Evolutionary conservation across 2,888 invertebrate genomes (phyloP).

Genomic region (Aporophyla lueneburgensis): DNA sequence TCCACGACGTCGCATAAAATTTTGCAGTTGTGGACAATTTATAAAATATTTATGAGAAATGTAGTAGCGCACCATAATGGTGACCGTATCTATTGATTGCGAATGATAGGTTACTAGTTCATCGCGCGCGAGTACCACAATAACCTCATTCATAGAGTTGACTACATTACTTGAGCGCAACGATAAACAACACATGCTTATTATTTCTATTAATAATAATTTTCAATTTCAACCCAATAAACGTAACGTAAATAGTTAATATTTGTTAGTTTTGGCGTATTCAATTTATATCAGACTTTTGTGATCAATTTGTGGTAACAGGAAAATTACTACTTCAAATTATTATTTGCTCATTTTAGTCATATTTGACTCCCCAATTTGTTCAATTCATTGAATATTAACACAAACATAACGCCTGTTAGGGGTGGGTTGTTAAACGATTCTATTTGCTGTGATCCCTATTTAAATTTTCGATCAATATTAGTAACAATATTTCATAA

Average conservation of each 20-base stretch:
- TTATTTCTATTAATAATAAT: constrained; percentile 5
- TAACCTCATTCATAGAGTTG: constrained; percentile 38
- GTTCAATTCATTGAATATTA: constrained; percentile 30
- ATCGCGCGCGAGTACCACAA: constrained; percentile 32
- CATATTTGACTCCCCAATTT: constrained; percentile 39
- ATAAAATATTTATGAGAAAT: constrained; percentile 11
- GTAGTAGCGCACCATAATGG: constrained; percentile 14
- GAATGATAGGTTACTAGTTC: constrained; percentile 51
- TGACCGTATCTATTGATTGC: constrained; percentile 51
- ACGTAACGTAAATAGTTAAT: constrained; percentile 8
- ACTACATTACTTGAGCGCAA: constrained; percentile 14
- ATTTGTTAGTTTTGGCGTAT: constrained; percentile 26
- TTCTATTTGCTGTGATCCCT: constrained; percentile 1
- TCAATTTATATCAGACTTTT: constrained; percentile 34
- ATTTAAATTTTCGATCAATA: constrained; percentile 1
- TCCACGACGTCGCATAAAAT: not conserved
- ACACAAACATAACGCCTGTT: constrained; percentile 5
- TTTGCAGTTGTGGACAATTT: not conserved
- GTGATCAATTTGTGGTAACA: constrained; percentile 43
- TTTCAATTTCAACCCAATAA: constrained; percentile 33
- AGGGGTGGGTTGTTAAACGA: not conserved
- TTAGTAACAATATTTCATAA: not conserved
- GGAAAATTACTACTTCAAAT: constrained; percentile 34
- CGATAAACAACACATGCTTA: constrained; percentile 6
- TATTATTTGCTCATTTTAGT: constrained; percentile 37